Base-by-base conservation (phyloP, 1,140 invertebrate species). In the Drosophila nebulosa region DNA sequence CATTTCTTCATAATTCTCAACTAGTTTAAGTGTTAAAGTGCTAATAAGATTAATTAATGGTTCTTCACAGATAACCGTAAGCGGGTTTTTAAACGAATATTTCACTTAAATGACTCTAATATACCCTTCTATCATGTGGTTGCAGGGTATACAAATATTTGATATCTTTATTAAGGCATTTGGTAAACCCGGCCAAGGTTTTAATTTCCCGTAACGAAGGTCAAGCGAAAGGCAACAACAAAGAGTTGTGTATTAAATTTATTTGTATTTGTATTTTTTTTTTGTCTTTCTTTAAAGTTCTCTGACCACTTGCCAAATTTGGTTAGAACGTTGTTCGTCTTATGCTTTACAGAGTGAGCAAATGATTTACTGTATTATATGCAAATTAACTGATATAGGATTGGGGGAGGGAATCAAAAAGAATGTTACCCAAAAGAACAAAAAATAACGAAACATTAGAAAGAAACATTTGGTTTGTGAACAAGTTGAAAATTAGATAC, bases 331-430 rank as follows among this genome's bases (percentile, higher is more conserved):
- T 71, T 64, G 39, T 75, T 73, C 69, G 42, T 30, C 59, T 73
- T 60, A 59, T 60, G 71, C 53, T 73, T 76, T 68, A 70, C 57
- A 79, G 65, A 76, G 73, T 73, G 74, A 35, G 64, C 73, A 59
- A 58, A 84, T 88, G 84, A 88, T 88, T 88, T 86, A 86, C 83
- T 66, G 69, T 88, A 83, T 83, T 83, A 61, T 88, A 88, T 88
- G 83, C 83, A 79, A 88, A 88, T 88, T 10, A 77, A 18, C 32
- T 59, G 56, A 50, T 61, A 42, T 12, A 32, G 4, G 30, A 12
- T 12, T 32, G 55, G 66, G 10, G 32, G 64, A 32, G 26, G 52
- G 50, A 58, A 52, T 46, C 39, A 6, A 51, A 22, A 55, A 64
- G 69, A 78, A 74, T 79, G 71, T 22, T 58, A 64, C 60, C 60